These are phyloP conservation scores for Lytechinus variegatus DNA, from an alignment of 35 echinoderm and acorn worm genomes.

Conservation along the genomic window DNA sequence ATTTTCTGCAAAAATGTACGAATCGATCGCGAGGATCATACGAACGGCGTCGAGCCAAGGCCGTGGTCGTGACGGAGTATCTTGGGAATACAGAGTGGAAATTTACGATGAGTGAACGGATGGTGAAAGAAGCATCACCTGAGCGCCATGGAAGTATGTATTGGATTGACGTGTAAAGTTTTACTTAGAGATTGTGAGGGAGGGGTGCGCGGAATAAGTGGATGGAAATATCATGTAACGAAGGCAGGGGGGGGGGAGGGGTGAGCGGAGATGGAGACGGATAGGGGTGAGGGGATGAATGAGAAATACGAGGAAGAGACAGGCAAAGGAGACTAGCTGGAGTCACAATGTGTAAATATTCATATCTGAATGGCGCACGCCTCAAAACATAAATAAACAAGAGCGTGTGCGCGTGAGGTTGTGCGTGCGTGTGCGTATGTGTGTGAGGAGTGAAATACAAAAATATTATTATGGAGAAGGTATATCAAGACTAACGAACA, in stretches of 20 bases:
- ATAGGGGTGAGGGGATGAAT: not conserved
- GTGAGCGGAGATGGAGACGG: not conserved
- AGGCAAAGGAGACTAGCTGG: too few relatives aligned
- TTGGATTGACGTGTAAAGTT: not conserved
- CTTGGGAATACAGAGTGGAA: not conserved
- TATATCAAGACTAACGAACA: too few relatives aligned
- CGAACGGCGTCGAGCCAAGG: constrained; percentile 5
- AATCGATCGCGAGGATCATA: constrained; percentile 10
- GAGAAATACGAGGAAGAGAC: not conserved
- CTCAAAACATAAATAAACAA: too few relatives aligned
- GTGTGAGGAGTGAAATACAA: too few relatives aligned
- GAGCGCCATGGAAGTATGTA: not conserved
- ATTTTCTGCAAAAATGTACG: not conserved
- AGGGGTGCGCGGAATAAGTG: not conserved
- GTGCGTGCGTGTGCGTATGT: too few relatives aligned
- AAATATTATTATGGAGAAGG: too few relatives aligned
- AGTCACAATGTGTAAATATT: too few relatives aligned
- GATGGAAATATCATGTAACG: not conserved
- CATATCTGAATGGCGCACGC: too few relatives aligned
- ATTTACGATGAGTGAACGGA: not conserved
- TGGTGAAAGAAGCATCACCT: not conserved
- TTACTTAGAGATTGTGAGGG: not conserved
- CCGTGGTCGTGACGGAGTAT: not conserved
- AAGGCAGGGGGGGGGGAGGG: too few relatives aligned
- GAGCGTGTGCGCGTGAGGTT: too few relatives aligned